phyloP scores from a whole-genome alignment of 2,113 vertebrate genomes.

The Protobothrops flavoviridis region DNA sequence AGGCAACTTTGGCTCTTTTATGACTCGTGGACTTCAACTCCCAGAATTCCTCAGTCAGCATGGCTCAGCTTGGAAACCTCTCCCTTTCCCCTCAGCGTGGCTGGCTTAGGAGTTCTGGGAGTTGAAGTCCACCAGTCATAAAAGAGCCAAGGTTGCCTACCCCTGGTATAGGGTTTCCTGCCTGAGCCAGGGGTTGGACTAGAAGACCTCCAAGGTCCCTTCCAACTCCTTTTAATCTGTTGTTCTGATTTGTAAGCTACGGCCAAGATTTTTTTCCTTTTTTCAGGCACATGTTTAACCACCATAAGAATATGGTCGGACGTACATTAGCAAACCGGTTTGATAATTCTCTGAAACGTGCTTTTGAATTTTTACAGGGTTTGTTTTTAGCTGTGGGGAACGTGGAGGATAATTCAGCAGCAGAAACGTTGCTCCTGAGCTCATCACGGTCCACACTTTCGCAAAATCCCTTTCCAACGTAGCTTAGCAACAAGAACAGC shows the following conservation, averaged over 20 bases:
- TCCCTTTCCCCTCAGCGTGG: too few species aligned
- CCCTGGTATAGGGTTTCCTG: background rate
- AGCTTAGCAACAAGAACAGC: conserved; percentile 20
- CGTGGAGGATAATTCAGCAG: background rate
- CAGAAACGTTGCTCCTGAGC: background rate
- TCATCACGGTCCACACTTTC: background rate
- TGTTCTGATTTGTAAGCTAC: background rate
- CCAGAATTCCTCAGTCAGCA: too few species aligned
- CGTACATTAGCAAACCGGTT: background rate
- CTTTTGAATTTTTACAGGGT: background rate
- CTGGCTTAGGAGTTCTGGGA: too few species aligned
- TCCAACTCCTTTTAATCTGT: background rate
- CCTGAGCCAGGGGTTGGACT: background rate
- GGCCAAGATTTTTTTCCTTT: background rate
- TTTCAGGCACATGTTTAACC: background rate
- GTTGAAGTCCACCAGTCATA: too few species aligned
- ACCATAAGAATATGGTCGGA: background rate
- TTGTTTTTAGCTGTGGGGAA: background rate
- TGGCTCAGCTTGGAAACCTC: too few species aligned
- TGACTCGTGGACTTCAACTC: too few species aligned
- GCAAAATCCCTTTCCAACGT: conserved; percentile 1
- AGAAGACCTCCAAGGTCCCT: background rate
- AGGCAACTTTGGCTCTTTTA: too few species aligned
- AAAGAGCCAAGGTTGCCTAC: too few species aligned
- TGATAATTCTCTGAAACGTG: background rate